phyloP scores from a whole-genome alignment of 2,888 invertebrate genomes.

The Calameuta pallipes region DNA sequence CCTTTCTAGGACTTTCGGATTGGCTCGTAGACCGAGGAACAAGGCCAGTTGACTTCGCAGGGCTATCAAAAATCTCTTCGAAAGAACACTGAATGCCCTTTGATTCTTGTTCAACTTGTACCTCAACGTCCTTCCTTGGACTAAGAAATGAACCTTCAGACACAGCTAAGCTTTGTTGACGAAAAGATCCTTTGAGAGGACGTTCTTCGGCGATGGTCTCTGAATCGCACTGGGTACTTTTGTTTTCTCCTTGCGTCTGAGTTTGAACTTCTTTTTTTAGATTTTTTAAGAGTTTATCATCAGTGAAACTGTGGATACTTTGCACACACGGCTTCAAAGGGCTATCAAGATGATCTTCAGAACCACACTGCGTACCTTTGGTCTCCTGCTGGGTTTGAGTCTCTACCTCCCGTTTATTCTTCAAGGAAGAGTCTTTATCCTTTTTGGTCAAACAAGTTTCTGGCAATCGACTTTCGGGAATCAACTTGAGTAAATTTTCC shows the following conservation, averaged over 20 bases:
- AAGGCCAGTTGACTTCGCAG: not conserved
- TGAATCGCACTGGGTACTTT: slow-evolving; percentile 53
- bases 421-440: not conserved
- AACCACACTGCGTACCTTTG: slow-evolving; percentile 52
- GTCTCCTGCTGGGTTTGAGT: slow-evolving; percentile 47
- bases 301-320: slow-evolving; percentile 16
- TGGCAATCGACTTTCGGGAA: not conserved
- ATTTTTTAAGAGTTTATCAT: not conserved
- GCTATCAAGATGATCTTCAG: slow-evolving; percentile 31
- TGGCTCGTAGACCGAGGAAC: slow-evolving; percentile 9
- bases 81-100: slow-evolving; percentile 46
- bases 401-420: slow-evolving; percentile 37
- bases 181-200: slow-evolving; percentile 23
- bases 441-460: no score
- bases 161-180: slow-evolving; percentile 8
- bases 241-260: slow-evolving; percentile 56
- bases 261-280: slow-evolving; percentile 53
- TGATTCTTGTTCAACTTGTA: slow-evolving; percentile 36
- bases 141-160: not conserved
- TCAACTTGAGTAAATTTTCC: slow-evolving; percentile 2
- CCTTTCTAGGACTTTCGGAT: slow-evolving; percentile 39
- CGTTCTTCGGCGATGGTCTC: slow-evolving; percentile 37
- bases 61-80: slow-evolving; percentile 27
- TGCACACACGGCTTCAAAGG: slow-evolving; percentile 10
- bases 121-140: slow-evolving; percentile 29